phyloP scores from a whole-genome alignment of 2,113 vertebrate genomes.

The Mesoclemmys tuberculata region DNA sequence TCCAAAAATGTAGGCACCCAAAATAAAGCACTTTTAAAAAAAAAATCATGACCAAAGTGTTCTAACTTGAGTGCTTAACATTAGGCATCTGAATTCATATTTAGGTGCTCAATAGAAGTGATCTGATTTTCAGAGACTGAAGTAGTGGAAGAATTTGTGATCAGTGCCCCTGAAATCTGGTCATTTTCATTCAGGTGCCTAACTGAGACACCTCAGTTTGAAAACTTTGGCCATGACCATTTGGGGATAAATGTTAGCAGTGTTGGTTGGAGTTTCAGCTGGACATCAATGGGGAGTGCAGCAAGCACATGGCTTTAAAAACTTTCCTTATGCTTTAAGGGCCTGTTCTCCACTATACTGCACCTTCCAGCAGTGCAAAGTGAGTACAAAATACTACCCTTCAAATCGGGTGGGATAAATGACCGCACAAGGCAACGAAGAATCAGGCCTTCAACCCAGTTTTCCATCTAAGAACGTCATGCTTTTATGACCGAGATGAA shows the following conservation, averaged over 20 bases:
- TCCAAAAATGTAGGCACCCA: neutral
- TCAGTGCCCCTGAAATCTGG: neutral
- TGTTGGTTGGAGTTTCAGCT: accelerated
- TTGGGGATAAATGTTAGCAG: neutral
- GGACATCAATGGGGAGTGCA: neutral
- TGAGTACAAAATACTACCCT: neutral
- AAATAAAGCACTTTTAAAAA: neutral
- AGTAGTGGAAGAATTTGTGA: neutral
- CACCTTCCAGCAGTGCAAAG: neutral
- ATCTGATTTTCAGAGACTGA: neutral
- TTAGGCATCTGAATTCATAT: neutral
- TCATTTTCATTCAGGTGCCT: accelerated
- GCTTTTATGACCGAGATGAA: neutral
- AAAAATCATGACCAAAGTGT: neutral
- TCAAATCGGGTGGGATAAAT: neutral
- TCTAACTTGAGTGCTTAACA: neutral
- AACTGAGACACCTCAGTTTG: accelerated
- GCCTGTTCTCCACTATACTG: neutral
- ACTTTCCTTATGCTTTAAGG: neutral
- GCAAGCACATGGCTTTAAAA: neutral
- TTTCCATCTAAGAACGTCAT: neutral
- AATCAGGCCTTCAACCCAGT: accelerated
- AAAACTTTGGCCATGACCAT: accelerated
- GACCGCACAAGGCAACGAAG: neutral
- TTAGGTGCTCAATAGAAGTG: neutral